phyloP scores from a whole-genome alignment of 2,113 vertebrate species.

The Pitta sordida region DNA sequence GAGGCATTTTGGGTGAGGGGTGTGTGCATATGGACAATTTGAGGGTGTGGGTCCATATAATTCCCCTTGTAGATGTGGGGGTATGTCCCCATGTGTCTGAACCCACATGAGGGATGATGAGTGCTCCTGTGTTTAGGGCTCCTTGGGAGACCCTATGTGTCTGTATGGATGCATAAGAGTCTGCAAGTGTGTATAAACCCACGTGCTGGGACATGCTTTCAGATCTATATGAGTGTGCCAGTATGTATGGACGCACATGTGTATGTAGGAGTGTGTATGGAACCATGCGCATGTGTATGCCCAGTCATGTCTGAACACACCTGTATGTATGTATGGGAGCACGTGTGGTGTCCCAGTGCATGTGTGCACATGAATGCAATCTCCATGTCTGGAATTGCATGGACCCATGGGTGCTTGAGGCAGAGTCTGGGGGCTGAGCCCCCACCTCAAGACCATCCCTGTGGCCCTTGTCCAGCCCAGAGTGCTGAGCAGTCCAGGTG shows the following conservation, averaged over 20 bases:
- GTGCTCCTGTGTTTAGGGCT: background rate
- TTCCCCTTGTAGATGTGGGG: fast-evolving
- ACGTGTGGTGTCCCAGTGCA: fast-evolving
- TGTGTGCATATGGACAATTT: background rate
- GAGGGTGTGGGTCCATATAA: background rate
- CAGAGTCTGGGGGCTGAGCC: background rate
- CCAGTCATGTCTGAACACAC: fast-evolving
- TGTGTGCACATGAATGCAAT: fast-evolving
- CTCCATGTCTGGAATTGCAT: fast-evolving
- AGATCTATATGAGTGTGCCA: fast-evolving
- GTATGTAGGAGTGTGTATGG: background rate
- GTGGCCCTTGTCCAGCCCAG: fast-evolving
- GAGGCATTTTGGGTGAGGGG: fast-evolving
- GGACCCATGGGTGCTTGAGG: background rate
- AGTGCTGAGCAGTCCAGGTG: background rate
- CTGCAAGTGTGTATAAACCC: background rate
- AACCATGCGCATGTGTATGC: fast-evolving
- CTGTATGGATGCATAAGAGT: background rate
- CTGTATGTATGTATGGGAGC: fast-evolving
- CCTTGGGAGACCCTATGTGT: background rate
- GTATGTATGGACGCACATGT: fast-evolving
- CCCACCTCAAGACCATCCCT: background rate
- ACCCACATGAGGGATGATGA: fast-evolving
- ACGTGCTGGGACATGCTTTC: background rate
- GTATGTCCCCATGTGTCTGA: fast-evolving